These are phyloP conservation scores for Halcyon leucocephala DNA, from an alignment of 2,797 vertebrate genomes.

Conservation along the genomic window DNA sequence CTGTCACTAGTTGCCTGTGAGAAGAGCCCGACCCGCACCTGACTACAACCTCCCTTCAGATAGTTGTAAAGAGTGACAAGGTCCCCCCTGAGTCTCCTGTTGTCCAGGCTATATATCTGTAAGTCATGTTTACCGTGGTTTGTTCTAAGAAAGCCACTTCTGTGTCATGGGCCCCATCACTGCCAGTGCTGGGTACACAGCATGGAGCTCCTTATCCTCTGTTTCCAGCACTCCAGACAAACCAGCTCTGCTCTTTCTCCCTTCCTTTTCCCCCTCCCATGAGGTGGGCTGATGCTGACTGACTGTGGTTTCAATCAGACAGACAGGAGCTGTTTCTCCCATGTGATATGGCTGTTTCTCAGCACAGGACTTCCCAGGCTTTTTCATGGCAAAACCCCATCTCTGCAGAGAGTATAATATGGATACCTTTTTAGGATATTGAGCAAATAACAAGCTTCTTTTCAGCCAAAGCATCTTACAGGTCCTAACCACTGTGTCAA, in stretches of 20 bases:
- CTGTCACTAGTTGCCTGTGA: too few relatives aligned
- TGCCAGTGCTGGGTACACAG: neutral
- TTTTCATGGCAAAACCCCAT: neutral
- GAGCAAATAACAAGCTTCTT: neutral
- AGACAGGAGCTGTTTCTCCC: neutral
- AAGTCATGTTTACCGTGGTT: fast-evolving
- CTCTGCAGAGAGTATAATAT: neutral
- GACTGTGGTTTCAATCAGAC: neutral
- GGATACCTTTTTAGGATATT: neutral
- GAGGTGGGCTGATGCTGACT: fast-evolving
- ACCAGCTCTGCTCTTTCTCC: neutral
- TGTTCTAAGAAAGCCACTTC: neutral
- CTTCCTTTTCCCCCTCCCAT: neutral
- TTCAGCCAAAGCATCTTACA: neutral
- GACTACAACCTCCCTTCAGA: too few relatives aligned
- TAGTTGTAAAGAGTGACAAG: too few relatives aligned
- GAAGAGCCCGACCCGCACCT: too few relatives aligned
- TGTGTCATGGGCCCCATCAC: neutral
- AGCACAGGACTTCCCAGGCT: neutral
- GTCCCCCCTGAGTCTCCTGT: too few relatives aligned
- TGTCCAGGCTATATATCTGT: neutral
- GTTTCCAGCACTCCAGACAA: neutral
- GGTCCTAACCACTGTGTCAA: neutral
- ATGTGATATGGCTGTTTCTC: fast-evolving
- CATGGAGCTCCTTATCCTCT: neutral